Conservation (phyloP, 2,888 invertebrate genomes). For the Hirtodrosophila cameraria region DNA sequence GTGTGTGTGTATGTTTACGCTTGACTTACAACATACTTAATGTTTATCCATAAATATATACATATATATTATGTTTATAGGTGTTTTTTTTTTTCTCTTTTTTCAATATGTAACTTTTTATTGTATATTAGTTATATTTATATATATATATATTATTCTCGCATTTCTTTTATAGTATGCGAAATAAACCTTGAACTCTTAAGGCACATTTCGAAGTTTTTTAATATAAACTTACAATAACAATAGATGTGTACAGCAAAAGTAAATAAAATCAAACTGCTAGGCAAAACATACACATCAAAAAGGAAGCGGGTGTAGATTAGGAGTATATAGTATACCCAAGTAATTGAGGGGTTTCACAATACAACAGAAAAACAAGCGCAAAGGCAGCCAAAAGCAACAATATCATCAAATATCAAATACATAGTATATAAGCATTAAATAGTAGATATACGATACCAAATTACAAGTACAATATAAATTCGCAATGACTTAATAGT, state of each 20-base stretch:
- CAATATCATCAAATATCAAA: constrained; percentile 24
- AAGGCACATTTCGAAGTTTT: constrained; percentile 75
- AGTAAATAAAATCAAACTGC: constrained; percentile 22
- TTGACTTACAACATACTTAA: constrained; percentile 56
- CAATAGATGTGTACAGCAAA: constrained; percentile 35
- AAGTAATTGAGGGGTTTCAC: constrained; percentile 28
- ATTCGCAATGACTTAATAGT: constrained; percentile 71
- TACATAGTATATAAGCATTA: constrained; percentile 28
- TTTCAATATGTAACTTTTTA: constrained; percentile 24
- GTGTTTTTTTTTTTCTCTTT: constrained; percentile 32
- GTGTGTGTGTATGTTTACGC: constrained; percentile 28
- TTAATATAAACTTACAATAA: constrained; percentile 52
- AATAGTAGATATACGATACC: constrained; percentile 29
- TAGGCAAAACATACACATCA: constrained; percentile 28
- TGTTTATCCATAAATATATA: constrained; percentile 46
- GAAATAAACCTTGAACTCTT: constrained; percentile 64
- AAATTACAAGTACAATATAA: constrained; percentile 69
- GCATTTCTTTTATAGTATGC: constrained; percentile 29
- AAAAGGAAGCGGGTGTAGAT: constrained; percentile 2
- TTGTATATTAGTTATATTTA: constrained; percentile 30
- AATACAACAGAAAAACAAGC: constrained; percentile 48
- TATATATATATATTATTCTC: constrained; percentile 19
- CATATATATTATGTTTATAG: constrained; percentile 22
- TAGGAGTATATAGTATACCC: too few species aligned
- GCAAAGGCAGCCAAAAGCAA: constrained; percentile 52